Evolutionary conservation across 2,797 vertebrate genomes (phyloP), one percentile per base, ranked within the genome.

Genomic region (Harpagifer antarcticus): DNA sequence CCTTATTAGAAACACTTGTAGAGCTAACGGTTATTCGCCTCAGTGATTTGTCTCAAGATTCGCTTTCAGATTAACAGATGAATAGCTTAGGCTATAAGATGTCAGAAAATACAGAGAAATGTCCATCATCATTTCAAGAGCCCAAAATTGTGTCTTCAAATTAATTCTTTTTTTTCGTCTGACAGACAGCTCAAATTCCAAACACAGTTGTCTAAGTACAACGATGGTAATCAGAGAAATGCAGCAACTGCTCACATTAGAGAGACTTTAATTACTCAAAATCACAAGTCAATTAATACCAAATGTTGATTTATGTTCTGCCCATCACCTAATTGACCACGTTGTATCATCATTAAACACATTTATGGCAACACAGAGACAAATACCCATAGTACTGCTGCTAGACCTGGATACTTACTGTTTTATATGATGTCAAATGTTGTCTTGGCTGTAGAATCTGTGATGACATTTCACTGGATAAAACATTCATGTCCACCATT

Each of bases 131-230:
- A 16, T 59, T 40, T 37, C 12, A 56, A 43, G 10, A 75, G 33
- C 19, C 42, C 14, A 19, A 66, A 13, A 74, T 31, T 9, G 40
- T 20, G 49, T 67, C n/a, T 64, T 23, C n/a, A 60, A 44, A 77
- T 65, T 1, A 13, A 15, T 15, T 55, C 8, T 37, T 37, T 37
- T 37, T 0, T 15, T 75, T 61, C 49, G 43, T 17, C 48, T 55
- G 5, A 57, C 49, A n/a, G 5, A 57, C 44, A 14, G 17, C 43
- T 15, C 48, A 69, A 58, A 49, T 53, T 14, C 2, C 4, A 1
- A 52, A 48, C 13, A 48, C 13, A 7, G 9, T 40, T 48, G 31
- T 31, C 14, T 27, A 3, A 2, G 1, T 37, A 43, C 40, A n/a
- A 3, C 0, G 0, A 20, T 44, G 44, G 5, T 11, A 15, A 40